phyloP scores from a whole-genome alignment of 2,113 vertebrate genomes.

The Siphamia tubifer region DNA sequence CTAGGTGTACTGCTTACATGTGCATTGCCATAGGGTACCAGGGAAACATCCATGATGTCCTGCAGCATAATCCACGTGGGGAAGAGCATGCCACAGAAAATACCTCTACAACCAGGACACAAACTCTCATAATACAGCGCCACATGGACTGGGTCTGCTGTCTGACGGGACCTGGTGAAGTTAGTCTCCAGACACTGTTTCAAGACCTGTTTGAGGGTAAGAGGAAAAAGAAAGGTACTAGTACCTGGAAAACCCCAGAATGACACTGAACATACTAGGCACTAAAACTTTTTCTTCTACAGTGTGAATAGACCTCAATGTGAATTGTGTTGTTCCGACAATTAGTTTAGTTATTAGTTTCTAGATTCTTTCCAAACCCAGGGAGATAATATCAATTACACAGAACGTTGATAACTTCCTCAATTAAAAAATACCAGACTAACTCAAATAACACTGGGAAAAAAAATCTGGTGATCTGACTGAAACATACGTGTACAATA shows the following conservation, averaged over 20 bases:
- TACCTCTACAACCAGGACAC: slow-evolving; percentile 81
- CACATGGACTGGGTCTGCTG: slow-evolving; percentile 51
- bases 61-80: slow-evolving; percentile 82
- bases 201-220: slow-evolving; percentile 64
- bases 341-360: too few species aligned
- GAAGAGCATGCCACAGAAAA: slow-evolving; percentile 77
- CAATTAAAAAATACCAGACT: too few species aligned
- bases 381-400: too few species aligned
- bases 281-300: neutral
- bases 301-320: too few species aligned
- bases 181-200: slow-evolving; percentile 67
- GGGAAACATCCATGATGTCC: slow-evolving; percentile 78
- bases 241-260: too few species aligned
- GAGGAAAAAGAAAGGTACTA: too few species aligned
- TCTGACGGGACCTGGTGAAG: slow-evolving; percentile 18
- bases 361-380: too few species aligned
- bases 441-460: too few species aligned
- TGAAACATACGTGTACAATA: too few species aligned
- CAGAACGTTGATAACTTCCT: too few species aligned
- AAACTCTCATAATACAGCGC: slow-evolving; percentile 88
- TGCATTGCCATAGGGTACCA: slow-evolving; percentile 92
- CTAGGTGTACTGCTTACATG: slow-evolving; percentile 67
- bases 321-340: too few species aligned
- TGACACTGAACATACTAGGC: neutral
- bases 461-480: too few species aligned